phyloP scores from a whole-genome alignment of 2,113 vertebrate species.

The Pipra filicauda region DNA sequence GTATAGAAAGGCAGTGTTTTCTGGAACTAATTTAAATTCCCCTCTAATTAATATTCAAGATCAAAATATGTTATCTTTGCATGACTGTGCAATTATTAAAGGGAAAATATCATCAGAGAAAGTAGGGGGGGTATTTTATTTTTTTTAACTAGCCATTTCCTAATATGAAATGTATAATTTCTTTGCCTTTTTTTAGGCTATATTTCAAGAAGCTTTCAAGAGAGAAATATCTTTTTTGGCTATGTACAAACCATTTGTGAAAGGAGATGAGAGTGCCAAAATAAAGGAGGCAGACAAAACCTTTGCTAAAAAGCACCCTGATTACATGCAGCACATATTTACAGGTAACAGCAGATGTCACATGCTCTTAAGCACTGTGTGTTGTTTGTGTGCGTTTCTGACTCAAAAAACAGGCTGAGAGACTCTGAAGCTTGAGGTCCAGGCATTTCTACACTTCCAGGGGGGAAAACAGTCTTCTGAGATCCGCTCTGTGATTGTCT shows the following conservation, averaged over 20 bases:
- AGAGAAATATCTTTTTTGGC: conserved; percentile 66
- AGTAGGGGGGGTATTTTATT: neutral
- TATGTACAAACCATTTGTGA: conserved; percentile 74
- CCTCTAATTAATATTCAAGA: conserved; percentile 78
- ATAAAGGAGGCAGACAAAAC: conserved; percentile 65
- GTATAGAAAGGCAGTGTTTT: conserved; percentile 68
- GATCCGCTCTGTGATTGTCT: neutral
- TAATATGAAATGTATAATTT: neutral
- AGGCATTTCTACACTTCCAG: neutral
- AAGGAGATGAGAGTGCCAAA: conserved; percentile 54
- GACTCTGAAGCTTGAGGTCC: neutral
- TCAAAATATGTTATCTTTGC: conserved; percentile 75
- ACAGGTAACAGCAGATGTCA: conserved; percentile 66
- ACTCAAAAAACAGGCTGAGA: neutral
- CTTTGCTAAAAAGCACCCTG: conserved; percentile 70
- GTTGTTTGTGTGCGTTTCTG: neutral
- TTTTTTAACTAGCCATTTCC: conserved; percentile 24
- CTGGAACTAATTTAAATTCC: conserved; percentile 77
- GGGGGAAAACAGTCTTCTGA: neutral
- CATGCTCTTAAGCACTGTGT: neutral
- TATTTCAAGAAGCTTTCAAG: conserved; percentile 75
- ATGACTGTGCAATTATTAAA: conserved; percentile 75
- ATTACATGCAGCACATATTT: conserved; percentile 64
- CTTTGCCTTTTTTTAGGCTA: conserved; percentile 61
- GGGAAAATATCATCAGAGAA: conserved; percentile 65